These are phyloP conservation scores for Clarias pachynema DNA, from an alignment of 2,797 vertebrate genomes.

Conservation along the genomic window DNA sequence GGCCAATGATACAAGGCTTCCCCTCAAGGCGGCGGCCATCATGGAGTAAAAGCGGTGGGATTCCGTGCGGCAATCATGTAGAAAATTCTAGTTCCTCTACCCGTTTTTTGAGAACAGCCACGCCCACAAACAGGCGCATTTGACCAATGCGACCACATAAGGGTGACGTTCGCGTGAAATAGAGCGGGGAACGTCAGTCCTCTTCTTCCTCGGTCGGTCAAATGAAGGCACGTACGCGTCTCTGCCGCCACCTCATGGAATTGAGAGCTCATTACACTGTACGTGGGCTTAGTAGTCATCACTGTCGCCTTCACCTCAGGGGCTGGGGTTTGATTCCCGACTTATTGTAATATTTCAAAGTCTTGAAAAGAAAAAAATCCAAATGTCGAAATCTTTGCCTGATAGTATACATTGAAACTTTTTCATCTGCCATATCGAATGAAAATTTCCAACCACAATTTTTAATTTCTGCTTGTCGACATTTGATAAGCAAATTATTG, in stretches of 20 bases:
- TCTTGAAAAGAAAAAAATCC: no score
- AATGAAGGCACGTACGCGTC: not conserved
- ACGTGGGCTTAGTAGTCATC: no score
- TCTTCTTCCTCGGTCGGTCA: not conserved
- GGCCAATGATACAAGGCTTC: constrained; percentile 71
- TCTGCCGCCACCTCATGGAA: not conserved
- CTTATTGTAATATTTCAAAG: no score
- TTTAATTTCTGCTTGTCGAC: no score
- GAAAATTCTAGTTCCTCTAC: not conserved
- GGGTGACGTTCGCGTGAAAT: not conserved
- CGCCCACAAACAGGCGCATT: not conserved
- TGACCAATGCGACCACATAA: not conserved
- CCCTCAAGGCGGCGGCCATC: constrained; percentile 74
- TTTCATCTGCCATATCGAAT: no score
- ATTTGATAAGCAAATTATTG: no score
- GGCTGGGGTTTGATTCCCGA: no score
- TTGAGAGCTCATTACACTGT: not conserved
- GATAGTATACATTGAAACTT: no score
- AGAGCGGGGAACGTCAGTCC: not conserved
- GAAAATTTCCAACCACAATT: no score
- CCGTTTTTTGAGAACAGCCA: not conserved
- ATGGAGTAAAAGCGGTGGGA: constrained; percentile 15
- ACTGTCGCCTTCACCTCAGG: no score
- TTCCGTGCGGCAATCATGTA: not conserved
- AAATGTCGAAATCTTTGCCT: no score